Evolutionary conservation across 1,140 invertebrate species (phyloP), one percentile per base, ranked within the genome.

Genomic region (Drosophila murphyi): DNA sequence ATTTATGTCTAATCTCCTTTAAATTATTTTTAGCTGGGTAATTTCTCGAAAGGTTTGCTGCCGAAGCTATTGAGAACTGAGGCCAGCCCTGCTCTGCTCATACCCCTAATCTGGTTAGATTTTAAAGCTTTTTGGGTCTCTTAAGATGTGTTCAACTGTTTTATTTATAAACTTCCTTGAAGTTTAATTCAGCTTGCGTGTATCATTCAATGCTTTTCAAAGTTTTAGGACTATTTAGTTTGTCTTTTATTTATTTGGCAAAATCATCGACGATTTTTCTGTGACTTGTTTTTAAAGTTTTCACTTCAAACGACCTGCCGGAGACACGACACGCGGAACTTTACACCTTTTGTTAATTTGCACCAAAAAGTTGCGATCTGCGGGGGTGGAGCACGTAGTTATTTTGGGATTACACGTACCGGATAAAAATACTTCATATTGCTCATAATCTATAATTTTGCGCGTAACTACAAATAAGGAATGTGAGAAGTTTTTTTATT

Each of bases 401-500:
- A 56, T 50, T 50, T 51, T 20, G 43, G 52, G 28, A 12, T 47
- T 50, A n/a, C 39, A 43, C 10, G 39, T 43, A 43, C 39, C 39
- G 67, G 35, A 70, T 41, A 64, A 78, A 75, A 64, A 71, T 47
- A 41, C 61, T 64, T 64, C 34, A 50, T 80, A 73, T 83, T 69
- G 51, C 82, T 77, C 72, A 77, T 80, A 87, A 86, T 82, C 87
- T 75, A 80, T 82, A 87, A 87, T 78, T 78, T 75, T 60, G 81
- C 48, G 60, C 63, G 65, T 57, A 72, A 72, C 55, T 74, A 62
- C 39, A 47, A 12, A 2, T 34, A 52, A 32, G 34, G 68, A 56
- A 45, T 43, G 37, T 12, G 54, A 73, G 74, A 79, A 82, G 55
- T 67, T 47, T 57, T 57, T 51, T 71, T 80, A 56, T 80, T 59